These are phyloP conservation scores for Phocoena sinus DNA, from an alignment of 2,113 vertebrate genomes.

Conservation along the genomic window DNA sequence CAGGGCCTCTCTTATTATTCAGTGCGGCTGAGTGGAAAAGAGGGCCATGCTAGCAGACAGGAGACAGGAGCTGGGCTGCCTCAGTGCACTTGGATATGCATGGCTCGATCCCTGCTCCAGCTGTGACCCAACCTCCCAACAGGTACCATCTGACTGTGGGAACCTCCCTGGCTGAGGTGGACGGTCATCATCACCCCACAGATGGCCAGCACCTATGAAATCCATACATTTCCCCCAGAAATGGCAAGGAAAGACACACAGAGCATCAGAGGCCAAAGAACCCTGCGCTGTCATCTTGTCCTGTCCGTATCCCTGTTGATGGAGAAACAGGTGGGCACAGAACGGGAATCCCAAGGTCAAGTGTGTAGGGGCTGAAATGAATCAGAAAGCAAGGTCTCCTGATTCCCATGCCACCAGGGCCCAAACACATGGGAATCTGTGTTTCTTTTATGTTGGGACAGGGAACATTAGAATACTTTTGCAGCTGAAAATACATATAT, in stretches of 20 bases:
- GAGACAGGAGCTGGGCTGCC: not conserved
- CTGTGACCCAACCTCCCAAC: not conserved
- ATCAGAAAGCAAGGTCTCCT: not conserved
- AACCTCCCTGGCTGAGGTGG: not conserved
- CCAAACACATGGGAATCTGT: not conserved
- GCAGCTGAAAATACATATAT: not conserved
- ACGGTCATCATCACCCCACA: too few relatives aligned
- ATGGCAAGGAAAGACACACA: not conserved
- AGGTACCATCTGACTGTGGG: not conserved
- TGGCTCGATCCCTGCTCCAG: not conserved
- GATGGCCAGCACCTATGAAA: accelerated
- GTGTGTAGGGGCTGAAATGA: not conserved
- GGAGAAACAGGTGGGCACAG: not conserved
- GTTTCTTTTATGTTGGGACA: not conserved
- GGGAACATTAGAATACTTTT: not conserved
- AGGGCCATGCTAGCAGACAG: accelerated
- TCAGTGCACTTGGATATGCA: accelerated
- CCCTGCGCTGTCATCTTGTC: accelerated
- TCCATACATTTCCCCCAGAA: not conserved
- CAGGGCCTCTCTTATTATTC: not conserved
- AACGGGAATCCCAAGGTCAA: not conserved
- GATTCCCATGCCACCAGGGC: accelerated
- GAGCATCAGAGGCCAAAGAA: not conserved
- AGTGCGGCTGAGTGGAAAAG: not conserved
- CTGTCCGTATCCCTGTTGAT: not conserved